Conservation (phyloP, 2,888 invertebrate species). For the Drosophila setosimentum region DNA sequence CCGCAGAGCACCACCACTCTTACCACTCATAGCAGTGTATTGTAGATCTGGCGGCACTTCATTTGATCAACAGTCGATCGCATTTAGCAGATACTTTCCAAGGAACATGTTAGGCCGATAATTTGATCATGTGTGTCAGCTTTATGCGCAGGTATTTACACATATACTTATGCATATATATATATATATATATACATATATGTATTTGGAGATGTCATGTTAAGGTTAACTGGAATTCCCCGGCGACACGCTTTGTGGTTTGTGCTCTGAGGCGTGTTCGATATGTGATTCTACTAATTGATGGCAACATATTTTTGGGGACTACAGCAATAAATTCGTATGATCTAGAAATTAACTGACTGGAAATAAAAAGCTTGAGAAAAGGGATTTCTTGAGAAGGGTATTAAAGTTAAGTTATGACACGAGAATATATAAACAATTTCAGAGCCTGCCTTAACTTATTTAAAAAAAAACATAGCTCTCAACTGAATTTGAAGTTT, state of each 20-base stretch:
- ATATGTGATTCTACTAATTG: slow-evolving; percentile 52
- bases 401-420: background rate
- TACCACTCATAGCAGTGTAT: background rate
- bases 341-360: slow-evolving; percentile 8
- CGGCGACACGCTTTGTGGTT: slow-evolving; percentile 7
- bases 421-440: slow-evolving; percentile 1
- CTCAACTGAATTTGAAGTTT: background rate
- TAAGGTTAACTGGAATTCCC: slow-evolving; percentile 70
- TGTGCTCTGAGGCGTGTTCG: slow-evolving; percentile 30
- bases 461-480: background rate
- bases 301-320: slow-evolving; percentile 48
- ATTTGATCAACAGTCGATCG: slow-evolving; percentile 60
- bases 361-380: slow-evolving; percentile 11
- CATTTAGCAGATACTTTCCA: slow-evolving; percentile 58
- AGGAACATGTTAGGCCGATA: slow-evolving; percentile 60
- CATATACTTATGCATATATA: background rate
- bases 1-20: slow-evolving; percentile 12
- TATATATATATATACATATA: background rate
- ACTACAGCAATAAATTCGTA: slow-evolving; percentile 10
- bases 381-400: background rate
- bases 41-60: slow-evolving; percentile 42
- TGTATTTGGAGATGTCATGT: slow-evolving; percentile 43
- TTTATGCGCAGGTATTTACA: slow-evolving; percentile 49
- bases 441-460: background rate
- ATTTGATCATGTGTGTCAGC: slow-evolving; percentile 68